phyloP scores from a whole-genome alignment of 2,888 invertebrate species.

The Caenorhabditis sp. region DNA sequence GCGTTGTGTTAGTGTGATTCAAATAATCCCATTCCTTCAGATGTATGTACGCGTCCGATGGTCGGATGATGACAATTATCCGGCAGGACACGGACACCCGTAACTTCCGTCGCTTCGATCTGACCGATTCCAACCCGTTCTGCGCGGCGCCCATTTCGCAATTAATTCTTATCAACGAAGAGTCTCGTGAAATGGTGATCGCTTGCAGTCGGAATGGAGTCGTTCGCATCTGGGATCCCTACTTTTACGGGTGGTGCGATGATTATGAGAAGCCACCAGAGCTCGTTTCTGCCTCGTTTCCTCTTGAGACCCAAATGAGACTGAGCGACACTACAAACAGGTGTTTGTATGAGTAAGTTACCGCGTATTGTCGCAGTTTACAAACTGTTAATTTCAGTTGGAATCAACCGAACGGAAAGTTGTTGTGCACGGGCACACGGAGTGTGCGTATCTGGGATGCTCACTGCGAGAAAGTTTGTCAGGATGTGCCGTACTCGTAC shows the following conservation, averaged over 20 bases:
- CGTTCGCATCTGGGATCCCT: constrained; percentile 74
- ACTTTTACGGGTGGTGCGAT: constrained; percentile 69
- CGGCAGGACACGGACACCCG: constrained; percentile 47
- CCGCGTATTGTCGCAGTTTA: background rate
- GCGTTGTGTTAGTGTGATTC: too few species aligned
- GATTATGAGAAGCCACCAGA: constrained; percentile 54
- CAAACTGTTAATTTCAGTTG: constrained; percentile 65
- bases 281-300: constrained; percentile 36
- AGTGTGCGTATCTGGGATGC: constrained; percentile 76
- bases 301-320: constrained; percentile 40
- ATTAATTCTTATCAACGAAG: constrained; percentile 72
- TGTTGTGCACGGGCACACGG: constrained; percentile 70
- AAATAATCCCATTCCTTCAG: constrained; percentile 10
- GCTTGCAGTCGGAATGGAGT: constrained; percentile 64
- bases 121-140: constrained; percentile 62
- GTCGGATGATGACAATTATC: constrained; percentile 43
- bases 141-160: constrained; percentile 58
- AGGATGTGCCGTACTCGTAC: constrained; percentile 60
- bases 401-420: constrained; percentile 71
- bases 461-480: constrained; percentile 68
- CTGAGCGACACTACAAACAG: constrained; percentile 42
- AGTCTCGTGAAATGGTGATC: constrained; percentile 74
- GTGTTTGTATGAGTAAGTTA: constrained; percentile 46
- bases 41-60: constrained; percentile 53
- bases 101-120: constrained; percentile 44